These are phyloP conservation scores for Xerus inauris DNA, from an alignment of 2,113 vertebrate genomes.

Conservation along the genomic window DNA sequence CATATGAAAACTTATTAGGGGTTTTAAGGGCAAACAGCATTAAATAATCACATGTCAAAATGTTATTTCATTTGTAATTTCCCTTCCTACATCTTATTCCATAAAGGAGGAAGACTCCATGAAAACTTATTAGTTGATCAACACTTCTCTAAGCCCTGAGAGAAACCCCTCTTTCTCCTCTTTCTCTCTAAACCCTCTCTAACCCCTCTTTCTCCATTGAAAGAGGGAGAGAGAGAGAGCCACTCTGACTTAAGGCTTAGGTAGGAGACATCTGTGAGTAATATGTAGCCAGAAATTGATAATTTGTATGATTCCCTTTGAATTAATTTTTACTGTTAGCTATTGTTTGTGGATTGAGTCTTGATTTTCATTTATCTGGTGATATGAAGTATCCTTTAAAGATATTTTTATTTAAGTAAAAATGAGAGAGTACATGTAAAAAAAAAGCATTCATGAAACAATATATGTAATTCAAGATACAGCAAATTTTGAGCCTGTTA, in stretches of 20 bases:
- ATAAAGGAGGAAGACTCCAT: not conserved
- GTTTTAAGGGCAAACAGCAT: not conserved
- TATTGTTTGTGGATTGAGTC: not conserved
- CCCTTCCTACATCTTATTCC: not conserved
- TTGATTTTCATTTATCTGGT: not conserved
- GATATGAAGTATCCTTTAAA: not conserved
- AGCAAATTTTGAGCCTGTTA: not conserved
- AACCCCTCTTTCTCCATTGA: not conserved
- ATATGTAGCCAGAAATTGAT: not conserved
- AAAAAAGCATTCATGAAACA: slow-evolving; percentile 25
- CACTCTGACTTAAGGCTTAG: not conserved
- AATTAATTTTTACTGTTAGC: not conserved
- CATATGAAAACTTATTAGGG: not conserved
- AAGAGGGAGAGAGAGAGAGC: no score
- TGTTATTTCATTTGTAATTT: not conserved
- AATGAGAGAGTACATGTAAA: not conserved
- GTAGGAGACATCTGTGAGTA: not conserved
- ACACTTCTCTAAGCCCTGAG: no score
- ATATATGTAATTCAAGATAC: not conserved
- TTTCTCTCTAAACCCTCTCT: no score
- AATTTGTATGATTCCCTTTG: not conserved
- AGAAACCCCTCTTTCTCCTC: not conserved
- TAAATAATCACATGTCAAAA: not conserved
- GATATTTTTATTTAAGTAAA: slow-evolving; percentile 19
- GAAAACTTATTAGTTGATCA: not conserved